Conservation (phyloP, 2,797 vertebrate species). For the Chelidonichthys spinosus region DNA sequence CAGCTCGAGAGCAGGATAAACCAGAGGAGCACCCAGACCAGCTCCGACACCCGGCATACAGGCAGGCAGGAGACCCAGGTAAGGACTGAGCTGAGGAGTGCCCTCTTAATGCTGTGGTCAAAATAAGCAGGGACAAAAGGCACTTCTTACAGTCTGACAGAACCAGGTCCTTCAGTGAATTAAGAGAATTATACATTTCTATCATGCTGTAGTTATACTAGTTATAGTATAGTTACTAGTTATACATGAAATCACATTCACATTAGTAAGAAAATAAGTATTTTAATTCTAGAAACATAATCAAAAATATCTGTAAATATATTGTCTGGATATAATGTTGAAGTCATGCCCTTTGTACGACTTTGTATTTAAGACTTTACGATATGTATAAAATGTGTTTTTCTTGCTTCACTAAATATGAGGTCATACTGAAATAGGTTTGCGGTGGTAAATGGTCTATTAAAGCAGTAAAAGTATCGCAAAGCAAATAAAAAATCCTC, state of each 20-base stretch:
- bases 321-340: not conserved
- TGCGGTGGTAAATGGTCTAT: not conserved
- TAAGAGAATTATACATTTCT: not conserved
- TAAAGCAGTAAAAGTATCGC: not conserved
- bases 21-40: constrained; percentile 29
- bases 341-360: not conserved
- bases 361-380: not conserved
- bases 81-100: constrained; percentile 24
- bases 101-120: not conserved
- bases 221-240: not conserved
- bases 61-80: constrained; percentile 60
- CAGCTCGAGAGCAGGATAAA: constrained; percentile 44
- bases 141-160: not conserved
- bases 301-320: not conserved
- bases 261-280: not conserved
- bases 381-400: not conserved
- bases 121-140: not conserved
- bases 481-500: not conserved
- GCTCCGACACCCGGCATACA: constrained; percentile 5
- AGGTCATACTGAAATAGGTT: not conserved
- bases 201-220: not conserved
- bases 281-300: not conserved
- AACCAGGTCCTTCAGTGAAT: not conserved
- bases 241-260: not conserved
- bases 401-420: not conserved